Evolutionary conservation across 1,140 invertebrate genomes (phyloP).

Genomic region (Aphaenogaster rudis): DNA sequence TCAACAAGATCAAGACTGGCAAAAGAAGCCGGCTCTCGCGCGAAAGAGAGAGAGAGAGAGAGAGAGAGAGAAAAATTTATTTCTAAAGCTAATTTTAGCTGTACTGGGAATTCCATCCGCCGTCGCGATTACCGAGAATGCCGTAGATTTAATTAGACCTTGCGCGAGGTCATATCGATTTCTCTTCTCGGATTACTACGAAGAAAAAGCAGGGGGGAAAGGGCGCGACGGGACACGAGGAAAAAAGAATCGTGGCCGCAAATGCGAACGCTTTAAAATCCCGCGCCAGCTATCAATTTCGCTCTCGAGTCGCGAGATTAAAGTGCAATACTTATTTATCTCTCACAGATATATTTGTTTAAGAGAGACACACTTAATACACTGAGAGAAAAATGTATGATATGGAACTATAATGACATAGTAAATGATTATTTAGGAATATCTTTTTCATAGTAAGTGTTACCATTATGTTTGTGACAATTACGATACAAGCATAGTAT

Average conservation of each 20-base stretch:
- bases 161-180: constrained; percentile 71
- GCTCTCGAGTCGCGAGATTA: constrained; percentile 5
- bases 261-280: constrained; percentile 38
- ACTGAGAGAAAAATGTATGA: not conserved
- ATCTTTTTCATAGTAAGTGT: too few relatives aligned
- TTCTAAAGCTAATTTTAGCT: constrained; percentile 46
- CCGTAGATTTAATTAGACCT: constrained; percentile 73
- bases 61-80: constrained; percentile 47
- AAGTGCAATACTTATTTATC: constrained; percentile 22
- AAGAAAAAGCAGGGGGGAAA: constrained; percentile 10
- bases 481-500: too few relatives aligned
- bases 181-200: constrained; percentile 62
- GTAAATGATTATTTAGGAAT: too few relatives aligned
- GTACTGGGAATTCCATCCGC: constrained; percentile 67
- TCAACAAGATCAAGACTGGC: not conserved
- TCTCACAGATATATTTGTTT: not conserved
- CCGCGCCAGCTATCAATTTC: constrained; percentile 31
- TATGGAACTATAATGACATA: too few relatives aligned
- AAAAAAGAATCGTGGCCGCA: not conserved
- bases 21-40: not conserved
- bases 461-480: too few relatives aligned
- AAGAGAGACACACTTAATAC: not conserved
- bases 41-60: not conserved
- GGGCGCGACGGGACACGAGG: not conserved
- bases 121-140: constrained; percentile 63